Base-by-base conservation (phyloP, 1,140 invertebrate genomes). In the Bombus turneri region DNA sequence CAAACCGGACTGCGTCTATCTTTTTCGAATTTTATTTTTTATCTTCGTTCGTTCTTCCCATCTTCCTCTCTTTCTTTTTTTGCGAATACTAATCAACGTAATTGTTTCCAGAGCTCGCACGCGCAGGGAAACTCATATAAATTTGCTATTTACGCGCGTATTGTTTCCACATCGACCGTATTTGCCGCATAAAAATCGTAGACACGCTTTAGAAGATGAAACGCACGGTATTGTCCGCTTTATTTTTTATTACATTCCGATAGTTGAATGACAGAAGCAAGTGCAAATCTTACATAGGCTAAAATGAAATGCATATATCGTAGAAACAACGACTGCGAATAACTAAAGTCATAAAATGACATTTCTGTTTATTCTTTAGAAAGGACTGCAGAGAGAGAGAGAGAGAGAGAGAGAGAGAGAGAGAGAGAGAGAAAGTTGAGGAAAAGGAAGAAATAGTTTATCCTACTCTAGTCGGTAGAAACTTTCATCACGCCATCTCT, bases 121-220 rank as follows among this genome's bases (percentile, higher is more conserved):
- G 76, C 37, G 66, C 34, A 62, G 10, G 31, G 47, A 84, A 78
- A 71, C 25, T 72, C 53, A 1, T 39, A 66, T 22, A 39, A 39
- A 53, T 83, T 79, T 47, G 2, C 39, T 84, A 79, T 79, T 79
- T 79, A 37, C 53, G 25, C n/a, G 22, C 6, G n/a, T 79, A n/a
- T 18, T 41, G 28, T 77, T 71, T 59, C 28, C 39, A 43, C 75
- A 28, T 22, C 28, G 18, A 37, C 12, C 72, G n/a, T 64, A 53
- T 76, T 64, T 74, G 39, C 25, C 53, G 22, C 37, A 68, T 34
- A 22, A 15, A 78, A 78, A 69, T 78, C 64, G 15, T 34, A 78
- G 22, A 13, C 31, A 3, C 22, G 22, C 59, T 81, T 41, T 41
- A 22, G 12, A 6, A 6, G n/a, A 78, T 28, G 41, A 68, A 43